These are phyloP conservation scores for Melanocharis versteri DNA, from an alignment of 2,113 vertebrate species.

Conservation along the genomic window DNA sequence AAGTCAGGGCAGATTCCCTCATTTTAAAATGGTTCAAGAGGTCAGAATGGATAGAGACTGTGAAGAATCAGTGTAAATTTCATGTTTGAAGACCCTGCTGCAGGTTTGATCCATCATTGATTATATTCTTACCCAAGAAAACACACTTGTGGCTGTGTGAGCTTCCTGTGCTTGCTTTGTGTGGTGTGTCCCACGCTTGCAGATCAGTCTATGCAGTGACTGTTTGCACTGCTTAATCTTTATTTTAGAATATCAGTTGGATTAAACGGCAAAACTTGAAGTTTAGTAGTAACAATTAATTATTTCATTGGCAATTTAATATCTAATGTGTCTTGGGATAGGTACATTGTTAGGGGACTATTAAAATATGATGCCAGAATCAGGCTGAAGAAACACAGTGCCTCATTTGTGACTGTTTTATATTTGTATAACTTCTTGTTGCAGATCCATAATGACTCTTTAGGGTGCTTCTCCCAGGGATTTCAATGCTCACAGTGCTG, in stretches of 20 bases:
- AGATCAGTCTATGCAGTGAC: neutral
- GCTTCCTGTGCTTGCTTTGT: neutral
- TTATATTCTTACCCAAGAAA: neutral
- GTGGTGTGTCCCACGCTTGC: neutral
- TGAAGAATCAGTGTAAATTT: neutral
- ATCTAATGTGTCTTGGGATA: neutral
- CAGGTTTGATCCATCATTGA: neutral
- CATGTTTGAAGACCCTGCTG: neutral
- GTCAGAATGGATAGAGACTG: neutral
- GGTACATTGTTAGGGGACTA: neutral
- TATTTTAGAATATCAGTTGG: neutral
- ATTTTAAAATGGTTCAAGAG: neutral
- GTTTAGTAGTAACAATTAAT: neutral
- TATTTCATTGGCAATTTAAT: neutral
- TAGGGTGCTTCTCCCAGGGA: neutral
- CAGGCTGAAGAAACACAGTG: neutral
- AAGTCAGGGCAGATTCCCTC: neutral
- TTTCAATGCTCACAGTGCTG: neutral
- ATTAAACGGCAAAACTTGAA: neutral
- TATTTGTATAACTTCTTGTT: neutral
- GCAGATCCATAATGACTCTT: neutral
- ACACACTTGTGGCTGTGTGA: rapidly evolving
- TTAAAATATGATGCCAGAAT: neutral
- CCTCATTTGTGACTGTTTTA: neutral
- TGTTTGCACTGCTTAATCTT: neutral